phyloP scores from a whole-genome alignment of 2,888 invertebrate species.

The Amphipyra berbera region DNA sequence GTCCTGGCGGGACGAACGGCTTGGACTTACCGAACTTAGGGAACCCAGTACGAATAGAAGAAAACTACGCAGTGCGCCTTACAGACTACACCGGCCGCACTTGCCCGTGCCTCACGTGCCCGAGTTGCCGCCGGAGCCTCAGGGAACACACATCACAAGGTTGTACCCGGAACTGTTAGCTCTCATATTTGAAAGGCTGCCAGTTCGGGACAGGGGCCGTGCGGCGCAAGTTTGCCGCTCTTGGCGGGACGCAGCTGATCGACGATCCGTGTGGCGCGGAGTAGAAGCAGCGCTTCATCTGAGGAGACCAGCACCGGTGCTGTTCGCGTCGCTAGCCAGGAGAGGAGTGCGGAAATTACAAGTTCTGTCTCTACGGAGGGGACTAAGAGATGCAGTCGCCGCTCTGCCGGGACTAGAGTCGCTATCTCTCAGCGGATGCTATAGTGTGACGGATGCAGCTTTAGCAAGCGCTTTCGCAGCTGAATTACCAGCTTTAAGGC shows the following conservation, averaged over 20 bases:
- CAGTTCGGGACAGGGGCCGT: conserved; percentile 96
- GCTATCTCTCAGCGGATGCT: conserved; percentile 97
- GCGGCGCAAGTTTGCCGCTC: conserved; percentile 96
- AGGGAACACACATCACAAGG: conserved; percentile 94
- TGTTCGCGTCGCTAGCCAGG: conserved; percentile 96
- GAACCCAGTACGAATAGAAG: conserved; percentile 84
- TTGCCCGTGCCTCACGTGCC: conserved; percentile 84
- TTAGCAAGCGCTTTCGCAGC: conserved; percentile 95
- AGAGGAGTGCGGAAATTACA: conserved; percentile 97
- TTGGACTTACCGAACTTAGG: conserved; percentile 82
- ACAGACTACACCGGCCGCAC: conserved; percentile 92
- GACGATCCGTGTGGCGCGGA: conserved; percentile 97
- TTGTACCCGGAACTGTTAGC: conserved; percentile 98
- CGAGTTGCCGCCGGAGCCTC: conserved; percentile 85
- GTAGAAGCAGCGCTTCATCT: conserved; percentile 97
- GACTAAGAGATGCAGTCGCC: conserved; percentile 95
- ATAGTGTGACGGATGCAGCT: conserved; percentile 96
- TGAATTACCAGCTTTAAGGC: conserved; percentile 93
- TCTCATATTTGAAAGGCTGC: conserved; percentile 96
- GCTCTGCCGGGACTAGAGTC: conserved; percentile 96
- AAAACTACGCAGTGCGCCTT: conserved; percentile 91
- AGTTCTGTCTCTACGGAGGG: conserved; percentile 95
- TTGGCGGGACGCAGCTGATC: conserved; percentile 98
- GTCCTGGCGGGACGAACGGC: conserved; percentile 86
- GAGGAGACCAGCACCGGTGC: conserved; percentile 94